Evolutionary conservation across 2,797 vertebrate genomes (phyloP), one percentile per base, ranked within the genome.

Genomic region (Acrossocheilus wenchowensis): DNA sequence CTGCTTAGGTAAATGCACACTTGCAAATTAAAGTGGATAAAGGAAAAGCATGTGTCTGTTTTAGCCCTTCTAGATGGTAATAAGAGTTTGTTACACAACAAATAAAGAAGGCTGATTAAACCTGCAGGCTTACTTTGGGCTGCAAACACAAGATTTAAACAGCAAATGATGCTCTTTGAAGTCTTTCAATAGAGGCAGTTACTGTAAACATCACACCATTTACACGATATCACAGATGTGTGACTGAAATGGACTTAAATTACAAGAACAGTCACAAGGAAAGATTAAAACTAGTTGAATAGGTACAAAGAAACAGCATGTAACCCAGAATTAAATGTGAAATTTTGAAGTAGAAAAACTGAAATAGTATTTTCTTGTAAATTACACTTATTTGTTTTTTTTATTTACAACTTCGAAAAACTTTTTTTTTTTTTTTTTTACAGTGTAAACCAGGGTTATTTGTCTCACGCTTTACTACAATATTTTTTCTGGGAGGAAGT

Each of bases 1-100:
- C 68, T 77, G 79, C 26, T 83, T 88, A n/a, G 88, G 71, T 45
- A 52, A 86, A 85, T 87, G 89, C 66, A 89, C 45, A 60, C 50
- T 17, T 50, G 26, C 23, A 52, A 81, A 57, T 84, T 89, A 87
- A 69, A 85, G 69, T 71, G 89, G 66, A 86, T 30, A 50, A 54
- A 21, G 34, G 48, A 54, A 21, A 41, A 72, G 11, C 60, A 26
- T 9, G 6, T 19, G 15, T 48, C 57, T 43, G 5, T 21, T 80
- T 66, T 81, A 48, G n/a, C 26, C 9, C 6, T 66, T 80, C 26
- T 1, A 34, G 78, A 48, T 45, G 57, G 39, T 19, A 34, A 62
- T 5, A 57, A 19, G 64, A 64, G 39, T 17, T 43, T 34, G n/a
- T 64, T 66, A 12, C 26, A 66, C 5, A 66, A 48, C 60, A 81